These are phyloP conservation scores for Solea senegalensis DNA, from an alignment of 2,113 vertebrate genomes.

Conservation along the genomic window DNA sequence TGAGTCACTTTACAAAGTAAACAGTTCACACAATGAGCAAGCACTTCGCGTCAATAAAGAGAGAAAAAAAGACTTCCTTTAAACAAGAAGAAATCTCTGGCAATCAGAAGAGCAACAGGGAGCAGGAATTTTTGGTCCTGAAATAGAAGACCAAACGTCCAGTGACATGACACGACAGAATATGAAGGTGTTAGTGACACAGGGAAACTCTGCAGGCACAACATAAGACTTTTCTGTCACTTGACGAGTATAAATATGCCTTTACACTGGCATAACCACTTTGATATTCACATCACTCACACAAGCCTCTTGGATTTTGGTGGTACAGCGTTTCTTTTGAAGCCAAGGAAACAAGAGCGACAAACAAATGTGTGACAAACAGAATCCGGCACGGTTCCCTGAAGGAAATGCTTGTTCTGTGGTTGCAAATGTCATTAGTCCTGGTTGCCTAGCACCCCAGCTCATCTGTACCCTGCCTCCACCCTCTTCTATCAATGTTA, in stretches of 20 bases:
- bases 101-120: no score
- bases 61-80: no score
- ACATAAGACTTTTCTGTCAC: no score
- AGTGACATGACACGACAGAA: no score
- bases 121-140: no score
- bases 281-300: background rate
- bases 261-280: background rate
- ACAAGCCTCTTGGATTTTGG: background rate
- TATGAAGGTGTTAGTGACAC: no score
- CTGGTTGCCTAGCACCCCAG: constrained; percentile 59
- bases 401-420: constrained; percentile 18
- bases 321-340: background rate
- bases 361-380: constrained; percentile 56
- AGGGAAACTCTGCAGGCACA: no score
- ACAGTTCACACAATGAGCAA: no score
- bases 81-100: no score
- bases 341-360: constrained; percentile 19
- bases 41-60: no score
- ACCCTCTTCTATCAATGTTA: constrained; percentile 2
- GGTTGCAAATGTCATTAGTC: constrained; percentile 44
- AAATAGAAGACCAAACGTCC: no score
- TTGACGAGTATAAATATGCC: background rate
- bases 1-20: no score
- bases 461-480: constrained; percentile 14
- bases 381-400: constrained; percentile 37